phyloP scores from a whole-genome alignment of 2,797 vertebrate species.

The Enteromius treurensis region DNA sequence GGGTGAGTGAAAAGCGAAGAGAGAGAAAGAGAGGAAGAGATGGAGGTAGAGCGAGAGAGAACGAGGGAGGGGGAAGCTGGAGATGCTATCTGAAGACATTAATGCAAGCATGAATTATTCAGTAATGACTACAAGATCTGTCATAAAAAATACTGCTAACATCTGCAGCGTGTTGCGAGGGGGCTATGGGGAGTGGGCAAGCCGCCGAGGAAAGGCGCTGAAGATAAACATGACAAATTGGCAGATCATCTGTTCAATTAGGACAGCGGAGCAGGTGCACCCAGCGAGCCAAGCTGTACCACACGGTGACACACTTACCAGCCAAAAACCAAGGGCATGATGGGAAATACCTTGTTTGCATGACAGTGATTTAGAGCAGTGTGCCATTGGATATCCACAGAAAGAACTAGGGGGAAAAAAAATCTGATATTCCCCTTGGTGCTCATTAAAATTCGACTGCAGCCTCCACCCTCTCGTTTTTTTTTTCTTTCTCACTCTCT shows the following conservation, averaged over 20 bases:
- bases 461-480: constrained; percentile 65
- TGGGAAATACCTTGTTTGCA: constrained; percentile 83
- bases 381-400: constrained; percentile 71
- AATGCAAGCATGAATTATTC: constrained; percentile 94
- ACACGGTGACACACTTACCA: constrained; percentile 76
- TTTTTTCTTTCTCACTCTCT: constrained; percentile 56
- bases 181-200: constrained; percentile 74
- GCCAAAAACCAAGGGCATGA: constrained; percentile 81
- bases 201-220: constrained; percentile 74
- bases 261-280: constrained; percentile 80
- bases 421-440: constrained; percentile 81
- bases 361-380: constrained; percentile 81
- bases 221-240: constrained; percentile 92
- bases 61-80: constrained; percentile 51
- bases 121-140: constrained; percentile 92
- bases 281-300: constrained; percentile 67
- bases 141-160: constrained; percentile 81
- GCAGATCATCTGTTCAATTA: constrained; percentile 86
- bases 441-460: constrained; percentile 85
- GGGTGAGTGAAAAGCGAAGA: constrained; percentile 45
- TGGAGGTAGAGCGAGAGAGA: constrained; percentile 24
- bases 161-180: constrained; percentile 79
- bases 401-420: constrained; percentile 13
- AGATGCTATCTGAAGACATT: constrained; percentile 91
- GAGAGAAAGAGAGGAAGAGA: constrained; percentile 21